A percentile compares a stretch with the other conserved stretches of the same genome.
Evolutionary conservation across 2,113 vertebrate species (phyloP).

Genomic region (Uropsilus gracilis): DNA sequence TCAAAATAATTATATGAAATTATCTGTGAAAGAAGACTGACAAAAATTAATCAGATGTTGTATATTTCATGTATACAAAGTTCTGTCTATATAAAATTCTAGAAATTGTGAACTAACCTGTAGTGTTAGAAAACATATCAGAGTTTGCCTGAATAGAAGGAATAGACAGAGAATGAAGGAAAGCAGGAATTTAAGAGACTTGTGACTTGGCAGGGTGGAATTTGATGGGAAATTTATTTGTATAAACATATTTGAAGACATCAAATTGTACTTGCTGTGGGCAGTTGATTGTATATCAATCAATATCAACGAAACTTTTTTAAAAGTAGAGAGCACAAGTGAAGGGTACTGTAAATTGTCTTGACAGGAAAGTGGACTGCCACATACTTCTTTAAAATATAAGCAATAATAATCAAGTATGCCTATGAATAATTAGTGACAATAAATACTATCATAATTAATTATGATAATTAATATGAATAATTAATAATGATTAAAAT

Average conservation of each 20-base stretch:
- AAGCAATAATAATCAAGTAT: too few relatives aligned
- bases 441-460: too few relatives aligned
- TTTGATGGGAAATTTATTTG: too few relatives aligned
- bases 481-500: too few relatives aligned
- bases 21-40: background rate
- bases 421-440: too few relatives aligned
- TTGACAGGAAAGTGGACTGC: background rate
- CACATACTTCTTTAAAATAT: background rate
- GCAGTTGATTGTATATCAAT: background rate
- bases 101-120: background rate
- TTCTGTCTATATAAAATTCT: background rate
- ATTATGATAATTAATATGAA: too few relatives aligned
- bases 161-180: background rate
- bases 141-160: background rate
- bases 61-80: too few relatives aligned
- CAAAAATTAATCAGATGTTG: background rate
- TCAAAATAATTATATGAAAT: background rate
- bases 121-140: background rate
- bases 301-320: background rate
- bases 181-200: background rate
- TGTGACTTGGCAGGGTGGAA: background rate
- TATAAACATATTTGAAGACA: background rate
- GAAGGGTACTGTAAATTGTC: background rate
- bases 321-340: background rate
- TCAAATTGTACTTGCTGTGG: background rate